phyloP scores from a whole-genome alignment of 1,140 invertebrate species.

The Bactericera cockerelli region DNA sequence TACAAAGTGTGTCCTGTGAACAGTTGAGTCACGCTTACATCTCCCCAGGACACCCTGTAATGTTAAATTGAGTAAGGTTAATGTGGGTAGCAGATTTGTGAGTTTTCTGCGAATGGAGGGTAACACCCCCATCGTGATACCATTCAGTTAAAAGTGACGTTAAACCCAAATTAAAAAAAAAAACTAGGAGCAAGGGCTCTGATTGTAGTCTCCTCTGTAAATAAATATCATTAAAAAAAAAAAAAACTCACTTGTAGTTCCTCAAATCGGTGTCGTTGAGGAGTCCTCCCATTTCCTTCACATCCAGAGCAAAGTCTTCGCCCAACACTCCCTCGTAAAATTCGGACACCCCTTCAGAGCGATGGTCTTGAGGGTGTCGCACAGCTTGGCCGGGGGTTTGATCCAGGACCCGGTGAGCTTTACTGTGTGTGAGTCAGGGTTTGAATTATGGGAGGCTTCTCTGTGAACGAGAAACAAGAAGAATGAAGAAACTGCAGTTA shows the following conservation, averaged over 20 bases:
- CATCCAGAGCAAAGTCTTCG: constrained; percentile 49
- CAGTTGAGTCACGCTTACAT: constrained; percentile 41
- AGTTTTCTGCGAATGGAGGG: too few relatives aligned
- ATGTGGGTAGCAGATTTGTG: too few relatives aligned
- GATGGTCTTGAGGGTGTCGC: constrained; percentile 50
- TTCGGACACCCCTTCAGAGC: constrained; percentile 50
- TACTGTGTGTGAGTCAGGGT: constrained; percentile 38
- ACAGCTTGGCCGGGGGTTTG: constrained; percentile 41
- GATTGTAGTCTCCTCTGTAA: too few relatives aligned
- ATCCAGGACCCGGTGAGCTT: constrained; percentile 45
- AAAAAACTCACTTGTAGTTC: constrained; percentile 49
- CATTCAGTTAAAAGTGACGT: too few relatives aligned
- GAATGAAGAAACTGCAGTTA: too few relatives aligned
- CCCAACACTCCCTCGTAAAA: constrained; percentile 64
- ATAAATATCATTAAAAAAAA: too few relatives aligned
- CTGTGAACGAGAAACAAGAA: constrained; percentile 33
- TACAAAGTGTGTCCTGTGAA: constrained; percentile 45
- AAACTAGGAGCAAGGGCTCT: too few relatives aligned
- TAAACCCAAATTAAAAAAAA: too few relatives aligned
- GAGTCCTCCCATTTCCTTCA: constrained; percentile 51
- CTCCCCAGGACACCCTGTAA: constrained; percentile 46
- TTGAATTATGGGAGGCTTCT: constrained; percentile 44
- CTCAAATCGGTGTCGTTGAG: constrained; percentile 55
- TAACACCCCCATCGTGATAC: too few relatives aligned
- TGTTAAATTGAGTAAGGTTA: too few relatives aligned